These are phyloP conservation scores for Paratrypauchen microcephalus DNA, from an alignment of 2,797 vertebrate species.

Conservation along the genomic window DNA sequence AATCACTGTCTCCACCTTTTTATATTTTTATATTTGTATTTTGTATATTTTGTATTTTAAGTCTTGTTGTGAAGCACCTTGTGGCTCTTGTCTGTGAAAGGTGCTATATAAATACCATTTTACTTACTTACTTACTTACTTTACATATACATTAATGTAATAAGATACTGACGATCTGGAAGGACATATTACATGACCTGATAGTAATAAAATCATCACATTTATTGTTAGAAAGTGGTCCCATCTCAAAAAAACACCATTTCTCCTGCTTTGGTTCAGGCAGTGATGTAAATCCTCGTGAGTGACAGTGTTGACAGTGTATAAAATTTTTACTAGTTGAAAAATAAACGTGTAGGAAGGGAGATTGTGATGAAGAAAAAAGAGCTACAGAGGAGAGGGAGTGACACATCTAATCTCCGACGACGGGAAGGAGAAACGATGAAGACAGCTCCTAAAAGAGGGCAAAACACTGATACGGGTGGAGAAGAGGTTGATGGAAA, in stretches of 20 bases:
- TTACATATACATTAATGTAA: neutral
- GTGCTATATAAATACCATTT: too few relatives aligned
- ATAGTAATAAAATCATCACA: neutral
- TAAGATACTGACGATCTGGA: neutral
- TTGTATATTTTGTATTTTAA: too few relatives aligned
- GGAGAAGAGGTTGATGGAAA: conserved; percentile 47
- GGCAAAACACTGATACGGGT: conserved; percentile 28
- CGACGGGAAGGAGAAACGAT: conserved; percentile 20
- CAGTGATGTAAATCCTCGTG: conserved; percentile 32
- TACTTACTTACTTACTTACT: too few relatives aligned
- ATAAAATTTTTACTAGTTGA: conserved; percentile 30
- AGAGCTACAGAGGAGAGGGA: conserved; percentile 8
- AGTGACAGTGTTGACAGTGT: conserved; percentile 53
- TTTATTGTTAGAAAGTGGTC: too few relatives aligned
- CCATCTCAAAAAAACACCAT: neutral
- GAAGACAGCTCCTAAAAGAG: conserved; percentile 17
- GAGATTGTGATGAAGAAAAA: conserved; percentile 35
- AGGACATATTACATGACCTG: neutral
- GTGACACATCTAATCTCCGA: conserved; percentile 50
- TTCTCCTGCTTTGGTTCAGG: conserved; percentile 22
- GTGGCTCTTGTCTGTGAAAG: too few relatives aligned
- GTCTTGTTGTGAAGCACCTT: too few relatives aligned
- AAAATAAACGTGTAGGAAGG: conserved; percentile 37
- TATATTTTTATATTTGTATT: too few relatives aligned
- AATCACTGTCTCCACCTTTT: too few relatives aligned